These are phyloP conservation scores for Loriculus beryllinus DNA, from an alignment of 2,797 vertebrate genomes.

Conservation along the genomic window DNA sequence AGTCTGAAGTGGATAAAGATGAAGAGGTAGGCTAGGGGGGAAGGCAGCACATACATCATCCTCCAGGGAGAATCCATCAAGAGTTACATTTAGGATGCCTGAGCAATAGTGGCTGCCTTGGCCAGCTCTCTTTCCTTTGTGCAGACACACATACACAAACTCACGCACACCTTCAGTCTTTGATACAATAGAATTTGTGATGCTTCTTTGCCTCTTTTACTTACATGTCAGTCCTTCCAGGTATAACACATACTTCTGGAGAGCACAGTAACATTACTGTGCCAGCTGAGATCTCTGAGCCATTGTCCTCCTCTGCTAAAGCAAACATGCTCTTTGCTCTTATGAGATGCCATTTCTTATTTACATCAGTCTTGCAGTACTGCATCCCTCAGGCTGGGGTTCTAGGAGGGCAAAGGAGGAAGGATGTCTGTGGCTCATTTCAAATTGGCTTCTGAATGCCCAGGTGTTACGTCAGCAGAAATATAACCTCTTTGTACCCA, in stretches of 20 bases:
- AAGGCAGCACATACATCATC: not conserved
- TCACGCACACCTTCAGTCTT: not conserved
- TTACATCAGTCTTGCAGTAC: not conserved
- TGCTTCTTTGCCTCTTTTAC: not conserved
- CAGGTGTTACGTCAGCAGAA: not conserved
- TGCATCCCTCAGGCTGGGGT: not conserved
- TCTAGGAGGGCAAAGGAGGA: not conserved
- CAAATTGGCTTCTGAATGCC: not conserved
- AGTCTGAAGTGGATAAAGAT: not conserved
- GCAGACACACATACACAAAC: rapidly evolving
- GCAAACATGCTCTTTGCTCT: not conserved
- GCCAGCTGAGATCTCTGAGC: not conserved
- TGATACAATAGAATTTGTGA: not conserved
- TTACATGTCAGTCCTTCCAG: not conserved
- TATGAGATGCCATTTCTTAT: not conserved
- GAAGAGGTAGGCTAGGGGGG: not conserved
- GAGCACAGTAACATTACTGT: not conserved
- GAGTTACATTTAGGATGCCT: not conserved
- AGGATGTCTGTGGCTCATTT: not conserved
- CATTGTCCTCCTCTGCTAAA: not conserved
- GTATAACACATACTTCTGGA: not conserved
- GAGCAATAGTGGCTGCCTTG: not conserved
- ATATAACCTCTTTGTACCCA: not conserved
- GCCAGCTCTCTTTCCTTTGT: not conserved
- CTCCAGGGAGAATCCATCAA: not conserved